Conservation (phyloP, 2,888 invertebrate genomes). For the Allygus modestus region DNA sequence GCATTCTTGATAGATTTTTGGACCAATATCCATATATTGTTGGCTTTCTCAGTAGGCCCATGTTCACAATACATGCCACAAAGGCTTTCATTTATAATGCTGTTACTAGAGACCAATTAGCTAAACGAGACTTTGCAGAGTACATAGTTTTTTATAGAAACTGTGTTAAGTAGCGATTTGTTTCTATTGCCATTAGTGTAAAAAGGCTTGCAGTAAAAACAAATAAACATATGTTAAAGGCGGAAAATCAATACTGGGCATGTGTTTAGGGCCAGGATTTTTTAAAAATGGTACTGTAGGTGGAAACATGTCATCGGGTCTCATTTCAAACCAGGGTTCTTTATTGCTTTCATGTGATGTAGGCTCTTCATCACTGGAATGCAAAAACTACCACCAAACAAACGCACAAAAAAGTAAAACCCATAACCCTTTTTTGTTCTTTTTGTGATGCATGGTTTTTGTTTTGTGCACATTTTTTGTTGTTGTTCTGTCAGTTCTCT, state of each 20-base stretch:
- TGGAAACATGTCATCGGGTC: slow-evolving; percentile 4
- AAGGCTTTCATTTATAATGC: slow-evolving; percentile 7
- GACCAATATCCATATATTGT: slow-evolving; percentile 16
- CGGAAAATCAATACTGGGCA: neutral
- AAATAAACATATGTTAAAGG: slow-evolving; percentile 18
- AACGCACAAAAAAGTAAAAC: too few species aligned
- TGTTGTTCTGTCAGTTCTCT: too few species aligned
- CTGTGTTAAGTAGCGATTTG: neutral
- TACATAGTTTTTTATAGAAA: neutral
- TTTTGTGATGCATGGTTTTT: too few species aligned
- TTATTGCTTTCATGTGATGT: neutral
- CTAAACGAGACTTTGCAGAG: neutral
- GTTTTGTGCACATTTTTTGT: too few species aligned
- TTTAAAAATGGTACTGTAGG: neutral
- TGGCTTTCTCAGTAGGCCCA: neutral
- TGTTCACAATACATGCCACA: neutral
- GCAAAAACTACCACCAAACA: too few species aligned
- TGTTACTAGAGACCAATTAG: neutral
- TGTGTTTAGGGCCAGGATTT: slow-evolving; percentile 15
- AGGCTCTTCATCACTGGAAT: too few species aligned
- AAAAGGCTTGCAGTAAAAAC: slow-evolving; percentile 7
- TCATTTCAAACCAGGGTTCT: neutral
- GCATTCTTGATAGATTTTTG: neutral
- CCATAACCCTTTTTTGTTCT: too few species aligned
- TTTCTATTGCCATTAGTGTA: neutral